Percentiles rank a stretch among this genome's conserved stretches.
Conservation (phyloP, 2,797 vertebrate genomes). For the Oreochromis grahami region DNA sequence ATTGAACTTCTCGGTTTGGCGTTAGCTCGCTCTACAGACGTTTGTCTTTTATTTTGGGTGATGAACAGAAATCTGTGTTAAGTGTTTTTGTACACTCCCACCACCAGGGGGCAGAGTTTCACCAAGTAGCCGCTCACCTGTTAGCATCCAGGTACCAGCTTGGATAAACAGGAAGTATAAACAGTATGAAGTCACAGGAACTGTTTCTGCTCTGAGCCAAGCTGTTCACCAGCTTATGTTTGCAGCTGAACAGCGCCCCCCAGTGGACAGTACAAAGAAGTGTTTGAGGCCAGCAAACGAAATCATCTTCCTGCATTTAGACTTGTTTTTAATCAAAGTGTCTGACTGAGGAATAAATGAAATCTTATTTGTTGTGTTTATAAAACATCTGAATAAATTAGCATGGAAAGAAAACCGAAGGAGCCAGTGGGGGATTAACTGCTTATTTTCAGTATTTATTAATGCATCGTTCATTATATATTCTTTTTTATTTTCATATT, state of each 20-base stretch:
- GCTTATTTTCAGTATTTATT: background rate
- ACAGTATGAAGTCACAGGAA: background rate
- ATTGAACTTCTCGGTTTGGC: background rate
- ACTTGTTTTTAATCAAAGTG: background rate
- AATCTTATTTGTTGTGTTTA: background rate
- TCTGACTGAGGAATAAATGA: rapidly evolving
- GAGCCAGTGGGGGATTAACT: background rate
- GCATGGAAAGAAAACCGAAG: background rate
- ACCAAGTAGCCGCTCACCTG: background rate
- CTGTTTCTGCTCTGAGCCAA: background rate
- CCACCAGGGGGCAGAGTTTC: background rate
- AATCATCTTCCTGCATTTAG: background rate
- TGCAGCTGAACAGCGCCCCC: background rate
- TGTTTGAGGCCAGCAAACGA: background rate
- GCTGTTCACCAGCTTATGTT: background rate
- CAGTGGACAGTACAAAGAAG: background rate
- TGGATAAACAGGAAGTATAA: background rate
- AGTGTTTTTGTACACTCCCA: background rate
- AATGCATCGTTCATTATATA: background rate
- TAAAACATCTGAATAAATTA: background rate
- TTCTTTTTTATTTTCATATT: background rate
- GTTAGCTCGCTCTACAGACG: background rate
- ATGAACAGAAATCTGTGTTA: background rate
- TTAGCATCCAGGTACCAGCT: background rate
- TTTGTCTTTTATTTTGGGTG: background rate